A percentile compares a stretch with the other conserved stretches of the same genome.
These are phyloP conservation scores for Hirudinaria manillensis DNA, from an alignment of 2,888 invertebrate genomes.

Conservation along the genomic window DNA sequence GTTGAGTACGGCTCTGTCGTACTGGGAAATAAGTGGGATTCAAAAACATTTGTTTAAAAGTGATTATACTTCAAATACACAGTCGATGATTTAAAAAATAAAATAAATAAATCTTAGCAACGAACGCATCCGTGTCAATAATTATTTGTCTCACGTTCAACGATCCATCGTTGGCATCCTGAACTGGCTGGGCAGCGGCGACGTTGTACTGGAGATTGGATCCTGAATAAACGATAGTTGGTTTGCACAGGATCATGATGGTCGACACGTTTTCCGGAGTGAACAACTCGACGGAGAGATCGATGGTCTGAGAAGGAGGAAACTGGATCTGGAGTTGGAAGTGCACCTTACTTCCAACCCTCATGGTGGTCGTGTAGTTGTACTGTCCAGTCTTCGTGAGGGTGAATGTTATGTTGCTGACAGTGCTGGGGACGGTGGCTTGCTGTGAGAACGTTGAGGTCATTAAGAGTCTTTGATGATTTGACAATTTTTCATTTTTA, in stretches of 20 bases:
- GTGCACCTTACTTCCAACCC: conserved; percentile 43
- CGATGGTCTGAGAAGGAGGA: conserved; percentile 38
- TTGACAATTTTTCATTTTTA: neutral
- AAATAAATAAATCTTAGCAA: neutral
- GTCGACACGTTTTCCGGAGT: conserved; percentile 51
- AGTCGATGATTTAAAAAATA: no score
- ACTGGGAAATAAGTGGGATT: conserved; percentile 39
- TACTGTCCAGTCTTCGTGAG: conserved; percentile 35
- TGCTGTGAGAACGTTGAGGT: neutral
- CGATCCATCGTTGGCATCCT: conserved; percentile 41
- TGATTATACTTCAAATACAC: no score
- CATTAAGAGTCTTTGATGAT: neutral
- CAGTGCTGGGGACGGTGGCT: neutral
- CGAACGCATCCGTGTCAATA: neutral
- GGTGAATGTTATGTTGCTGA: conserved; percentile 34
- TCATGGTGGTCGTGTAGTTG: conserved; percentile 37
- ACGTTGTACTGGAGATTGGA: conserved; percentile 39
- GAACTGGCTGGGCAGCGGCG: conserved; percentile 28
- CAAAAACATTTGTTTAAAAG: neutral
- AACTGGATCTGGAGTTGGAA: conserved; percentile 42
- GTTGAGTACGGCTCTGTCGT: conserved; percentile 47
- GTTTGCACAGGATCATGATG: conserved; percentile 50
- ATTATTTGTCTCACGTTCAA: conserved; percentile 28
- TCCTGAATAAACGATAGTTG: conserved; percentile 42
- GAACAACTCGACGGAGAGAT: conserved; percentile 51